Evolutionary conservation across 30 jellyfish, hydroid and myxozoan species (phyloP).

Genomic region (Cassiopea andromeda): DNA sequence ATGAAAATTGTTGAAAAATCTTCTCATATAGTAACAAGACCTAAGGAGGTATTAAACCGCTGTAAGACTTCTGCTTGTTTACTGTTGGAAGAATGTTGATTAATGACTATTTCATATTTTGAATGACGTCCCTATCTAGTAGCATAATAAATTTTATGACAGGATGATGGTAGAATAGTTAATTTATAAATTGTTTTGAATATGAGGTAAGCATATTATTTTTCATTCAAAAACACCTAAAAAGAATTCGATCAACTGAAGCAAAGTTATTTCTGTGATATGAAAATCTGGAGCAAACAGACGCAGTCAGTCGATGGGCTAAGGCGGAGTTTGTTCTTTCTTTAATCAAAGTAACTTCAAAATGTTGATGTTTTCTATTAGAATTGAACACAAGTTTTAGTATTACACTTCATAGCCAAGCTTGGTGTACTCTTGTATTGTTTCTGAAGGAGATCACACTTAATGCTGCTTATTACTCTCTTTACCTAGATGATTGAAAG

Average conservation of each 20-base stretch:
- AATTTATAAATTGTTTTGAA: neutral
- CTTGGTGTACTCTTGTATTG: neutral
- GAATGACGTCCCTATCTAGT: no score
- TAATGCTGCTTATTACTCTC: neutral
- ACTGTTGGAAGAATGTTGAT: no score
- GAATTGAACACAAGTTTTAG: neutral
- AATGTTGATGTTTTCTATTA: no score
- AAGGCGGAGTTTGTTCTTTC: neutral
- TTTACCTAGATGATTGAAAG: constrained; percentile 52
- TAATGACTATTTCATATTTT: no score
- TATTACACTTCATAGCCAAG: neutral
- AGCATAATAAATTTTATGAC: no score
- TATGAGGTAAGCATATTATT: neutral
- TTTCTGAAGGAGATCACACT: neutral
- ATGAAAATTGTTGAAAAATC: no score
- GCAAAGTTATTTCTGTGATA: neutral
- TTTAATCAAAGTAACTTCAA: no score
- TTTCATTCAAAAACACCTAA: neutral
- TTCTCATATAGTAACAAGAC: no score
- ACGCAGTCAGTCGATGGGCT: neutral
- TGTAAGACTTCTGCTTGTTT: no score
- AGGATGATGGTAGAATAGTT: no score
- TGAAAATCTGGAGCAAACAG: neutral
- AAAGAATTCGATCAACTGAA: neutral
- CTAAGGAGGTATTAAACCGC: no score